phyloP scores from a whole-genome alignment of 2,888 invertebrate genomes.

The Stenotaenia linearis region DNA sequence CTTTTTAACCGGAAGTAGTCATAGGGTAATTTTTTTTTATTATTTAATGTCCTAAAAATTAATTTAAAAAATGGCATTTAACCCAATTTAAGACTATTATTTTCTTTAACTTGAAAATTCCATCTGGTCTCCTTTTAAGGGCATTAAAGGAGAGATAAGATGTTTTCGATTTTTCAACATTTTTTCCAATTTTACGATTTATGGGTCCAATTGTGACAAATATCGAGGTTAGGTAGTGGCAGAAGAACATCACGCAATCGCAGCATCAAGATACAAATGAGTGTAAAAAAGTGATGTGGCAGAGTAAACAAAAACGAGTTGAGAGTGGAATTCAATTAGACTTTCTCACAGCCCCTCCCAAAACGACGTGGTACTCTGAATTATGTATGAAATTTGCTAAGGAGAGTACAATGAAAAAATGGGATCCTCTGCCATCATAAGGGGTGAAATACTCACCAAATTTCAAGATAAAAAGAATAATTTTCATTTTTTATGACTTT shows the following conservation, averaged over 20 bases:
- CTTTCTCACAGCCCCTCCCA: not conserved
- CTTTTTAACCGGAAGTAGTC: no score
- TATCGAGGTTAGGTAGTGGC: no score
- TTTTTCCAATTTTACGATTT: no score
- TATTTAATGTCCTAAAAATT: no score
- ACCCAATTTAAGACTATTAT: no score
- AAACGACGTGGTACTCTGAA: not conserved
- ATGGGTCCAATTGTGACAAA: not conserved
- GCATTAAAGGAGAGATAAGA: no score
- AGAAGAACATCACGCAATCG: no score
- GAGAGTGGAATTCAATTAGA: not conserved
- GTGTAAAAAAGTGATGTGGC: not conserved
- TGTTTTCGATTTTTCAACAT: no score
- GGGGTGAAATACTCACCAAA: not conserved
- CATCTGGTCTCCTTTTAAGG: no score
- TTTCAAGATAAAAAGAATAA: not conserved
- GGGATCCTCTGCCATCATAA: not conserved
- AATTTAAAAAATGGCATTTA: no score
- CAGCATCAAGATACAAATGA: not conserved
- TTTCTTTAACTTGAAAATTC: no score
- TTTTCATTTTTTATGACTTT: not conserved
- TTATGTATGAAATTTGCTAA: not conserved
- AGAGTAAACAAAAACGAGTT: not conserved
- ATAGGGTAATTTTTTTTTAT: no score
- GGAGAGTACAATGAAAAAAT: not conserved